phyloP scores from a whole-genome alignment of 2,888 invertebrate species.

The Artemia sinica region DNA sequence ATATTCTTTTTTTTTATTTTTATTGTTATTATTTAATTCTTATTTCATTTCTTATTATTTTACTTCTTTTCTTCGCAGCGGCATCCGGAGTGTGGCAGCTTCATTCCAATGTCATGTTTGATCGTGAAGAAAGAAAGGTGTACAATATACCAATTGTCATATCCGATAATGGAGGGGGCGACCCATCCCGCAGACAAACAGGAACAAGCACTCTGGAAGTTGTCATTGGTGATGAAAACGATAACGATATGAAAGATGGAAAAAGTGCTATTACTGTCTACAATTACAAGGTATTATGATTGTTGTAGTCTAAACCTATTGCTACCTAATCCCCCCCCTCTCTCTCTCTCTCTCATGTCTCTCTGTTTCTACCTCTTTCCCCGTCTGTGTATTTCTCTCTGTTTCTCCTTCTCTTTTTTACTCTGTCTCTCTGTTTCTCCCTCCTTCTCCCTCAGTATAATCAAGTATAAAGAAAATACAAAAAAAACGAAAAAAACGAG shows the following conservation, averaged over 20 bases:
- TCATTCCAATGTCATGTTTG: conserved; percentile 54
- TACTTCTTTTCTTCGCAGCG: conserved; percentile 34
- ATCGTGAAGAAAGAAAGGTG: conserved; percentile 68
- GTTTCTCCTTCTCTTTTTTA: too few relatives aligned
- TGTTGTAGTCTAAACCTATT: background rate
- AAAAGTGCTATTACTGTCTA: conserved; percentile 81
- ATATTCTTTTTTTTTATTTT: background rate
- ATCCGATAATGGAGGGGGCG: conserved; percentile 54
- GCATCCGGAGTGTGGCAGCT: conserved; percentile 40
- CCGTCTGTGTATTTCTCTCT: too few relatives aligned
- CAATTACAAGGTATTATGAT: conserved; percentile 55
- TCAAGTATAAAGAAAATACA: too few relatives aligned
- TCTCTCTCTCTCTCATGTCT: too few relatives aligned
- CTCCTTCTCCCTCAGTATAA: too few relatives aligned
- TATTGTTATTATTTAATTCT: conserved; percentile 17
- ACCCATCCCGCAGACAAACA: conserved; percentile 40
- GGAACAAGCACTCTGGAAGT: conserved; percentile 68
- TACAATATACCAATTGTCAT: conserved; percentile 76
- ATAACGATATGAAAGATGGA: conserved; percentile 73
- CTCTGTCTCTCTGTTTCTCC: too few relatives aligned
- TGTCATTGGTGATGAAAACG: conserved; percentile 85
- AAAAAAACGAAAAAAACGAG: too few relatives aligned
- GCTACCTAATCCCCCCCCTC: too few relatives aligned
- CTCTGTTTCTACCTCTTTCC: too few relatives aligned
- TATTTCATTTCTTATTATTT: conserved; percentile 18